These are phyloP conservation scores for Astyanax mexicanus DNA, from an alignment of 2,797 vertebrate species.

Conservation along the genomic window DNA sequence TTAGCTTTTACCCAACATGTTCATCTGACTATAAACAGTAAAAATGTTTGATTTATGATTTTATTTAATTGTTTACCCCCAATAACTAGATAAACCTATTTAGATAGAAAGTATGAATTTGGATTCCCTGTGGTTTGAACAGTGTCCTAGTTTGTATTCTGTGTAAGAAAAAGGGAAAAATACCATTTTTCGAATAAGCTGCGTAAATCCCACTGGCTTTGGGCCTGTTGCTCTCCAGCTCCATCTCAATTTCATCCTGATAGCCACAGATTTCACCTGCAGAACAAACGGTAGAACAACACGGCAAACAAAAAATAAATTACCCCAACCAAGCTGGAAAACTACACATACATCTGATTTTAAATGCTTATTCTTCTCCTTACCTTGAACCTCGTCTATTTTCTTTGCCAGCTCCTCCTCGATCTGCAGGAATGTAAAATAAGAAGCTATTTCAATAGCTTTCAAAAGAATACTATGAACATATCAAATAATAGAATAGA, in stretches of 20 bases:
- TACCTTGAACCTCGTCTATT: slow-evolving; percentile 93
- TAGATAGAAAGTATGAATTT: no score
- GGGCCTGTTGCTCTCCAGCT: slow-evolving; percentile 88
- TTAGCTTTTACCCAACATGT: no score
- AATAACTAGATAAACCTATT: no score
- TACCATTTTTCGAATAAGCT: slow-evolving; percentile 84
- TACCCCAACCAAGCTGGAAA: not conserved
- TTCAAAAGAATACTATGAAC: no score
- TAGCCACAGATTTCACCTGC: slow-evolving; percentile 89
- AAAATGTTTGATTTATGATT: no score
- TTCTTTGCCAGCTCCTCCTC: slow-evolving; percentile 89
- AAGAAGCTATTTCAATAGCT: no score
- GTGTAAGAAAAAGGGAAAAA: slow-evolving; percentile 19
- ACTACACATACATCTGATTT: not conserved
- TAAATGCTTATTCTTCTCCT: not conserved
- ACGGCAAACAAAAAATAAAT: not conserved
- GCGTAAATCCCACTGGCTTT: slow-evolving; percentile 88
- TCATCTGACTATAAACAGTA: no score
- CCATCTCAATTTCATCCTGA: slow-evolving; percentile 93
- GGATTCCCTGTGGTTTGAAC: not conserved
- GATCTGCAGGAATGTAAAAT: slow-evolving; percentile 76
- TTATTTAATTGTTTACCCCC: no score
- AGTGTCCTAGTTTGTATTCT: slow-evolving; percentile 4
- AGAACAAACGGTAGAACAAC: slow-evolving; percentile 38
- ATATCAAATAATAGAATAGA: no score